These are phyloP conservation scores for Daphoenositta chrysoptera DNA, from an alignment of 2,113 vertebrate species.

Conservation along the genomic window DNA sequence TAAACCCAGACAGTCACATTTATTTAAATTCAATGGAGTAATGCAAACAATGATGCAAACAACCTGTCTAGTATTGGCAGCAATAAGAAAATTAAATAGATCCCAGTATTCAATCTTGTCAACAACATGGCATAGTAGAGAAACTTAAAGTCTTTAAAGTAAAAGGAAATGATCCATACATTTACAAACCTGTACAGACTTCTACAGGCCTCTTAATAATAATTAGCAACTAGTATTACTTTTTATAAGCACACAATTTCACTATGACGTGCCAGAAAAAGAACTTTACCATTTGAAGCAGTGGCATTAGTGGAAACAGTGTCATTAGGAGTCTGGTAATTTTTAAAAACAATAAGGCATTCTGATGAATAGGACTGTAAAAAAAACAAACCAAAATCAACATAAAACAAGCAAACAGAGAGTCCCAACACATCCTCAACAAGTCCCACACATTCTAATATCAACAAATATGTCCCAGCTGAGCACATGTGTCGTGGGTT, in stretches of 20 bases:
- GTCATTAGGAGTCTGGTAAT: neutral
- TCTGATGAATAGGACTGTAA: neutral
- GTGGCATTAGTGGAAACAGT: neutral
- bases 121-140: neutral
- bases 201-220: neutral
- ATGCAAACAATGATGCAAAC: neutral
- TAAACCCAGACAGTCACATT: neutral
- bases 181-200: neutral
- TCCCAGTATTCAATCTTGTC: neutral
- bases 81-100: neutral
- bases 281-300: neutral
- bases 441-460: neutral
- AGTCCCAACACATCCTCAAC: neutral
- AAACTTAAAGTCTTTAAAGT: neutral
- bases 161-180: neutral
- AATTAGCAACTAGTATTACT: neutral
- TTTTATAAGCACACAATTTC: neutral
- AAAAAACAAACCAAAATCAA: neutral
- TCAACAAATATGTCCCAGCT: neutral
- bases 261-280: neutral
- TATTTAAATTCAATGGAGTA: neutral
- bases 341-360: neutral
- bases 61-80: neutral
- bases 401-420: neutral
- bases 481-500: no score